These are phyloP conservation scores for Thyatira batis DNA, from an alignment of 2,888 invertebrate species.

Conservation along the genomic window DNA sequence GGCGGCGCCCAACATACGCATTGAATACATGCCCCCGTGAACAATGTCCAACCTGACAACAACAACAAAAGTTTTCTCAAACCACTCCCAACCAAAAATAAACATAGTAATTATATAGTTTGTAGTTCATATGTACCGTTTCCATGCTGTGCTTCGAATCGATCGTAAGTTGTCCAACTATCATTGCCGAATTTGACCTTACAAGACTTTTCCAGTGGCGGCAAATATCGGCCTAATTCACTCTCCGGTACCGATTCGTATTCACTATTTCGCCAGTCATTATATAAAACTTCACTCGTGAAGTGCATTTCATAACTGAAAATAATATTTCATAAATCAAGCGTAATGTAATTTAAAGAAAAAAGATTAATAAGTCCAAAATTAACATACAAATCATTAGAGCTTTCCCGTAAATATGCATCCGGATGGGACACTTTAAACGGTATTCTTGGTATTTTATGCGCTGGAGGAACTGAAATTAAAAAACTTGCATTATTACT, in stretches of 20 bases:
- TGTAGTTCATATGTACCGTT: background rate
- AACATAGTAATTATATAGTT: too few species aligned
- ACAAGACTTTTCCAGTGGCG: conserved; percentile 80
- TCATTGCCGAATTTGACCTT: conserved; percentile 50
- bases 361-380: conserved; percentile 9
- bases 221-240: conserved; percentile 72
- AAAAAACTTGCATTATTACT: background rate
- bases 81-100: background rate
- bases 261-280: conserved; percentile 53
- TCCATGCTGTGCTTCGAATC: conserved; percentile 34
- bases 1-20: conserved; percentile 80
- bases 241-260: conserved; percentile 58
- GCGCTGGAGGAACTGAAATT: conserved; percentile 26
- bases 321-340: conserved; percentile 18
- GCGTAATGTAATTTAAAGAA: conserved; percentile 7
- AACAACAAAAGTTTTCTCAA: conserved; percentile 1
- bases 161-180: conserved; percentile 33
- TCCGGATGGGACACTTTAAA: conserved; percentile 40
- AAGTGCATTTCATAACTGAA: conserved; percentile 52
- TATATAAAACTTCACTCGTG: conserved; percentile 59
- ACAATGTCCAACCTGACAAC: conserved; percentile 38
- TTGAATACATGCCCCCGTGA: conserved; percentile 83
- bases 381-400: conserved; percentile 55
- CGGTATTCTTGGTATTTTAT: conserved; percentile 43
- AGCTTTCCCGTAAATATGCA: conserved; percentile 43